These are phyloP conservation scores for Alsophila aescularia DNA, from an alignment of 2,888 invertebrate genomes.

Conservation along the genomic window DNA sequence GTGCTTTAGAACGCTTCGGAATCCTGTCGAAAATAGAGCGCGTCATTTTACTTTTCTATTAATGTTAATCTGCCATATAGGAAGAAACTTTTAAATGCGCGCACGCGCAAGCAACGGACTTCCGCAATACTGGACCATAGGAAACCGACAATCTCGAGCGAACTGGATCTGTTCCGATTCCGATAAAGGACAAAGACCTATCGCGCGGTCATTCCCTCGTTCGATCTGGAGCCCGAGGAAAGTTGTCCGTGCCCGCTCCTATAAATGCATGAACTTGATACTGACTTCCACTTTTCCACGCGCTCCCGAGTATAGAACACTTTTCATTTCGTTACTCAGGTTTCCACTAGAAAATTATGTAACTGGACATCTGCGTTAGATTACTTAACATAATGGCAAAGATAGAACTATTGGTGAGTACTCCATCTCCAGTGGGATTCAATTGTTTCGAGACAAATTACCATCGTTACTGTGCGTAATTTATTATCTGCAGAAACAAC, in stretches of 20 bases:
- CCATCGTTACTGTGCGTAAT: slow-evolving; percentile 17
- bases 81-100: slow-evolving; percentile 23
- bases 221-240: slow-evolving; percentile 73
- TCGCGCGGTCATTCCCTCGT: slow-evolving; percentile 73
- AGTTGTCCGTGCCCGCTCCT: slow-evolving; percentile 70
- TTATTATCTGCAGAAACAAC: slow-evolving; percentile 18
- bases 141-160: slow-evolving; percentile 53
- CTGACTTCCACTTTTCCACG: slow-evolving; percentile 72
- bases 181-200: slow-evolving; percentile 80
- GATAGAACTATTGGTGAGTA: slow-evolving; percentile 72
- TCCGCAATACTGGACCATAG: slow-evolving; percentile 49
- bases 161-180: slow-evolving; percentile 74
- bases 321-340: slow-evolving; percentile 69
- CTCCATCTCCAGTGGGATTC: slow-evolving; percentile 17
- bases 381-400: slow-evolving; percentile 57
- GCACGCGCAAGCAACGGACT: slow-evolving; percentile 38
- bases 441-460: slow-evolving; percentile 26
- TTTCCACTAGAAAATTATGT: slow-evolving; percentile 63
- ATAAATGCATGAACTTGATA: slow-evolving; percentile 83
- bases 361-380: slow-evolving; percentile 45
- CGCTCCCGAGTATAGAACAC: slow-evolving; percentile 62
- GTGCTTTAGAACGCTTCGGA: neutral
- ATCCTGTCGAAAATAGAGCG: slow-evolving; percentile 3
- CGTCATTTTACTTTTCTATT: neutral
- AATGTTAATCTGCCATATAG: neutral